Conservation (phyloP, 2,113 vertebrate genomes). For the Verasper variegatus region DNA sequence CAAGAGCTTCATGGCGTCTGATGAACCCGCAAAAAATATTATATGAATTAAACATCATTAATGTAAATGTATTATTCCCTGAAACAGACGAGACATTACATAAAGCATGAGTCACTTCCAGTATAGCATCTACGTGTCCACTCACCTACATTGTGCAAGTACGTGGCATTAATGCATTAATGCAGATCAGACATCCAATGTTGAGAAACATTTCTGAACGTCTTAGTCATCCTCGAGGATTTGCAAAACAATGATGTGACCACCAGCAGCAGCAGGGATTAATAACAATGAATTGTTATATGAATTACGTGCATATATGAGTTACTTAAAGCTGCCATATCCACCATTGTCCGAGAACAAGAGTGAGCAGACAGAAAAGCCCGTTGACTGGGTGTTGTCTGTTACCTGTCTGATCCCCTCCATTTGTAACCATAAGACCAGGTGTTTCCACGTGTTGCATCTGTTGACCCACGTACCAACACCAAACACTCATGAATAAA, state of each 20-base stretch:
- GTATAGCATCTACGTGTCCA: background rate
- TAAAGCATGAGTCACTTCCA: background rate
- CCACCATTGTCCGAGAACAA: background rate
- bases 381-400: slow-evolving; percentile 22
- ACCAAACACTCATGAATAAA: background rate
- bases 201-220: slow-evolving; percentile 30
- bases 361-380: background rate
- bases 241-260: background rate
- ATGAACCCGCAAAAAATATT: slow-evolving; percentile 10
- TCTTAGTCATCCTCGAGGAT: background rate
- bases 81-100: background rate
- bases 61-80: background rate
- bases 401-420: background rate
- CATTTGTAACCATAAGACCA: slow-evolving; percentile 26
- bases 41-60: background rate
- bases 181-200: slow-evolving; percentile 17
- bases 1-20: slow-evolving; percentile 42
- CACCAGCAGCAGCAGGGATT: background rate
- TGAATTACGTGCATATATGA: background rate
- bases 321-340: background rate
- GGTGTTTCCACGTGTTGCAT: background rate
- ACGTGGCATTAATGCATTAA: background rate
- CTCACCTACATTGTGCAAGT: background rate
- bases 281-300: background rate
- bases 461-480: background rate